A percentile compares a stretch with the other conserved stretches of the same genome.
phyloP scores from a whole-genome alignment of 2,888 invertebrate species.

The Nomada fucata region DNA sequence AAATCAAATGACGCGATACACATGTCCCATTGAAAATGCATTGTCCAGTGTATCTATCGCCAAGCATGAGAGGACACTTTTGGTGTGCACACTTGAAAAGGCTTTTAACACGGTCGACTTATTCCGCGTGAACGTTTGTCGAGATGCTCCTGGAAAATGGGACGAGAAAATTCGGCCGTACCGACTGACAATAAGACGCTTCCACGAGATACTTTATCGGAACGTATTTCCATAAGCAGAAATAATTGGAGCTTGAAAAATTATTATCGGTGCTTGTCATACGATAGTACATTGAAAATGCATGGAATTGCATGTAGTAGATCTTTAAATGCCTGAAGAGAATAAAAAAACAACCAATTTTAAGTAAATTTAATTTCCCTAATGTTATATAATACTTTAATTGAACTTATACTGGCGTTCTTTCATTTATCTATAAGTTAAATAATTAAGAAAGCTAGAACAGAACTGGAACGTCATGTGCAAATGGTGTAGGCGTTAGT shows the following conservation, averaged over 20 bases:
- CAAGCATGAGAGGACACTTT: background rate
- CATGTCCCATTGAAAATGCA: slow-evolving; percentile 21
- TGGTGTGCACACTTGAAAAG: background rate
- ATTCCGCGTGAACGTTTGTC: background rate
- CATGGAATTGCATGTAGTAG: background rate
- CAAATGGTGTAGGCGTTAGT: background rate
- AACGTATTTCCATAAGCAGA: background rate
- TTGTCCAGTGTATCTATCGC: background rate
- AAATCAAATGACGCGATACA: slow-evolving; percentile 15
- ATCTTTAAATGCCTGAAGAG: too few relatives aligned
- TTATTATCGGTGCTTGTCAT: background rate
- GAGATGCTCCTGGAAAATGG: slow-evolving; percentile 4
- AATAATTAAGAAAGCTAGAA: background rate
- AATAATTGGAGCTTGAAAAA: background rate
- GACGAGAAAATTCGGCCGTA: slow-evolving; percentile 12
- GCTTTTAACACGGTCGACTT: background rate
- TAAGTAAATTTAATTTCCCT: too few relatives aligned
- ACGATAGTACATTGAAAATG: background rate
- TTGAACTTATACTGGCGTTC: too few relatives aligned
- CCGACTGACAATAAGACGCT: background rate
- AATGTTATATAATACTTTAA: too few relatives aligned
- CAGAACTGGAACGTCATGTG: background rate
- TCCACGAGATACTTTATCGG: background rate
- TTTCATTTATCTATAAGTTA: too few relatives aligned
- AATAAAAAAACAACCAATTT: too few relatives aligned